Evolutionary conservation across 2,888 invertebrate genomes (phyloP).

Genomic region (Acanthococcus lagerstroemiae): DNA sequence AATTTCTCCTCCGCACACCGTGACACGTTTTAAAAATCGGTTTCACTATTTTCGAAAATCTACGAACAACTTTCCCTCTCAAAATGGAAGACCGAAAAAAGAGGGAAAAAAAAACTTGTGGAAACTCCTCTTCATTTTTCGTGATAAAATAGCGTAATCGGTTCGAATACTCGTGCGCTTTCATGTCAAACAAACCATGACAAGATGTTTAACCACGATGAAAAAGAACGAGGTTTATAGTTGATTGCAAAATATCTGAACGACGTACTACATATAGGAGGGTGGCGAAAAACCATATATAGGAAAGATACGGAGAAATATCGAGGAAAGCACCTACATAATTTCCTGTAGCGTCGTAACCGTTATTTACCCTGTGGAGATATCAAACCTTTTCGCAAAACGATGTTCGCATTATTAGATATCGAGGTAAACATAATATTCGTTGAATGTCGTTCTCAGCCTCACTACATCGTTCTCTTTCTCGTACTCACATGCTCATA

Average conservation of each 20-base stretch:
- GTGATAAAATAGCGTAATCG: slow-evolving; percentile 26
- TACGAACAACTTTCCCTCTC: too few species aligned
- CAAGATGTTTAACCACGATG: slow-evolving; percentile 29
- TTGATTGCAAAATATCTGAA: slow-evolving; percentile 28
- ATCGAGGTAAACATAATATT: slow-evolving; percentile 29
- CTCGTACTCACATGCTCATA: too few species aligned
- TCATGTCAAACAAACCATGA: slow-evolving; percentile 30
- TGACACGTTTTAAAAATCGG: too few species aligned
- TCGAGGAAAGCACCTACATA: slow-evolving; percentile 26
- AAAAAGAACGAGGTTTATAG: slow-evolving; percentile 27
- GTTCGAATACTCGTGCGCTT: slow-evolving; percentile 23
- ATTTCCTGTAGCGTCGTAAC: slow-evolving; percentile 27
- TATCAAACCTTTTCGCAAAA: slow-evolving; percentile 25
- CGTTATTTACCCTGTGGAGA: slow-evolving; percentile 26
- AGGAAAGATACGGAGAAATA: slow-evolving; percentile 24
- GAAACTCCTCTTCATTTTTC: slow-evolving; percentile 2
- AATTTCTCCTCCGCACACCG: too few species aligned
- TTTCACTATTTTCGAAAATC: too few species aligned
- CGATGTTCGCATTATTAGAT: slow-evolving; percentile 26
- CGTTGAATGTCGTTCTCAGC: slow-evolving; percentile 17
- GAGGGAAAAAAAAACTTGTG: too few species aligned
- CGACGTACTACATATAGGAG: slow-evolving; percentile 13
- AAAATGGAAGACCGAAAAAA: too few species aligned
- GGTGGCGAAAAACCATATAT: slow-evolving; percentile 22
- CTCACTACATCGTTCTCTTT: background rate